Evolutionary conservation across 2,888 invertebrate genomes (phyloP), one percentile per base, ranked within the genome.

Genomic region (Drosophila ezoana): DNA sequence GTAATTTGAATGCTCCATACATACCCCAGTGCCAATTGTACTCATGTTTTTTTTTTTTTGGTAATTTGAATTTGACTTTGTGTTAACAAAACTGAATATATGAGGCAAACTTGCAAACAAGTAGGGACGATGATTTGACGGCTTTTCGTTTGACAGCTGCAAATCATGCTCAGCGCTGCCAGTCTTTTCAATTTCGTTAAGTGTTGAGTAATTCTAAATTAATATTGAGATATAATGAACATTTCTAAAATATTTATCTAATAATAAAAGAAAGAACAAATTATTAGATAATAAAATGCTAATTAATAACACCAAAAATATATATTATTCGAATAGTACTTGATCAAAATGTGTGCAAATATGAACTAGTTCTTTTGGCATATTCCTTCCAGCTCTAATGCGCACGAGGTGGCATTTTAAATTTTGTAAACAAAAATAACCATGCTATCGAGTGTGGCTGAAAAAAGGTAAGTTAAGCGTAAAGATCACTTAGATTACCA

Each of bases 1-100:
- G 10, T 14, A 1, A 16, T 16, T 28, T 11, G 3, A 4, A n/a
- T 3, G 16, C 10, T n/a, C 1, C 1, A 40, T 91, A 95, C 95
- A 95, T 95, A 97, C 97, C 81, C 98, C 98, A 75, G 98, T 98
- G 81, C 98, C 98, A 91, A 98, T 98, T 28, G 98, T 98, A 95
- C 98, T 98, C 98, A 98, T 98, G 28, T 8, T 23, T 23, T 28
- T 82, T 90, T n/a, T n/a, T 94, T 80, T 32, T 45, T 33, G 20
- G 11, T n/a, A 28, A 58, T 63, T 71, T 65, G 16, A 54, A 64
- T 51, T 67, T 51, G 13, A 20, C 10, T 61, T 56, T 8, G 11
- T 40, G 18, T 38, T 45, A 59, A 60, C 40, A 20, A 61, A 63
- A 38, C 35, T 49, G 2, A 62, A 53, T 56, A 10, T 48, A 45